phyloP scores from a whole-genome alignment of 2,113 vertebrate genomes.

The Gallinago undulata region DNA sequence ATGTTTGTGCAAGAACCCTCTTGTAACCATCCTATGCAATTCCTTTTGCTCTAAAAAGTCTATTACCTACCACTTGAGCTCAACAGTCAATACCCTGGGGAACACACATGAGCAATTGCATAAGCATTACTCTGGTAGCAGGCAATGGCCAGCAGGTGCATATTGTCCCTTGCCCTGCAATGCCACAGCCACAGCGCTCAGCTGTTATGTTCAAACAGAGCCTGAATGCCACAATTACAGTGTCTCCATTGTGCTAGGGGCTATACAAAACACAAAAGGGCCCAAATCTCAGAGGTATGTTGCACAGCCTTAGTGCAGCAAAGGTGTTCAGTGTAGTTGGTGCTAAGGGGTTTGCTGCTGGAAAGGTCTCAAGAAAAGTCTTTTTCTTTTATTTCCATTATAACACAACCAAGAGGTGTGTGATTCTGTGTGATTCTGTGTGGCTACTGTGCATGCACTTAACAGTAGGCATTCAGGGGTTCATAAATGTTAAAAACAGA shows the following conservation, averaged over 20 bases:
- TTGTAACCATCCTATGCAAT: not conserved
- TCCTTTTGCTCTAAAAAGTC: not conserved
- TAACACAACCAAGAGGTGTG: not conserved
- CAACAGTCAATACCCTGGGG: not conserved
- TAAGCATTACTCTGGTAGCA: not conserved
- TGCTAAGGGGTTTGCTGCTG: not conserved
- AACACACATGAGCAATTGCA: not conserved
- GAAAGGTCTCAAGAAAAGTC: not conserved
- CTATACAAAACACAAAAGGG: not conserved
- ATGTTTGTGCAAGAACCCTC: not conserved
- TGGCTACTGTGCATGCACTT: not conserved
- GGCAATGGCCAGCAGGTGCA: not conserved
- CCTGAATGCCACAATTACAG: not conserved
- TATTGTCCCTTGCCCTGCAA: not conserved
- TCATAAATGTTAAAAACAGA: not conserved
- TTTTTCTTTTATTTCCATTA: not conserved
- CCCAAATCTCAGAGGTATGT: not conserved
- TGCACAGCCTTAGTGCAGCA: not conserved
- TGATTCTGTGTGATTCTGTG: no score
- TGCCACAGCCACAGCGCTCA: not conserved
- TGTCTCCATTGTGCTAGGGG: not conserved
- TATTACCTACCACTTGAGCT: not conserved
- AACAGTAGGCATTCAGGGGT: not conserved
- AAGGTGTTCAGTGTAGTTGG: not conserved
- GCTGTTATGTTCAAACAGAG: not conserved